Conservation (phyloP, 2,888 invertebrate species). For the Keiferia lycopersicella region DNA sequence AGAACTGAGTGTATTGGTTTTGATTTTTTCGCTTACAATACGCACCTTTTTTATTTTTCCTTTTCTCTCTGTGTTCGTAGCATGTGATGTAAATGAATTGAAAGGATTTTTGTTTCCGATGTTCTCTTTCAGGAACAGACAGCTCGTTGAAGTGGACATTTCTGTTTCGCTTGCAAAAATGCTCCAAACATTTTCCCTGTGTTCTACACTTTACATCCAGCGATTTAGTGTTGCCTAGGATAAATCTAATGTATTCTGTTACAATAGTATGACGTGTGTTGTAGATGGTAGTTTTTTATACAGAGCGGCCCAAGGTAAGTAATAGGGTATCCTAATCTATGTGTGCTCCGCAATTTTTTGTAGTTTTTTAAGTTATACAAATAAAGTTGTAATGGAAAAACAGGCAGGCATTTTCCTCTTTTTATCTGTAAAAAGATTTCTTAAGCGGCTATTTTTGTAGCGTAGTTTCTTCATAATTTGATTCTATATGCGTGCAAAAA, state of each 20-base stretch:
- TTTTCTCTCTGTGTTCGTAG: not conserved
- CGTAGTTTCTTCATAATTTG: too few relatives aligned
- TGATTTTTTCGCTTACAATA: not conserved
- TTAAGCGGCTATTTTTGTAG: too few relatives aligned
- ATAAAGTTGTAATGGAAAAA: too few relatives aligned
- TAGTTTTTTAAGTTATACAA: too few relatives aligned
- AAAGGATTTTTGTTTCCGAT: conserved; percentile 26
- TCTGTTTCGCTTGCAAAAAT: conserved; percentile 6
- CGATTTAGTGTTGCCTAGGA: not conserved
- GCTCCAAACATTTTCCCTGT: not conserved
- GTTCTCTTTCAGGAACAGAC: conserved; percentile 13
- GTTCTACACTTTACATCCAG: not conserved
- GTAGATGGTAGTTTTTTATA: too few relatives aligned
- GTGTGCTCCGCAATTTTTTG: too few relatives aligned
- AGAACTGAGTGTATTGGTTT: not conserved
- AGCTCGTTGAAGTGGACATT: conserved; percentile 16
- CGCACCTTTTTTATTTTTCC: not conserved
- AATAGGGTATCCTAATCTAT: too few relatives aligned
- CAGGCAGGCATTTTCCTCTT: too few relatives aligned
- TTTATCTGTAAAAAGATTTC: too few relatives aligned
- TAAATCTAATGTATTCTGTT: not conserved
- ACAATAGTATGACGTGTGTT: not conserved
- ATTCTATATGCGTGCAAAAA: too few relatives aligned
- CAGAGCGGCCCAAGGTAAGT: too few relatives aligned
- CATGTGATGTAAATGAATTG: conserved; percentile 2